Evolutionary conservation across 2,113 vertebrate species (phyloP).

Genomic region (Zapornia atra): DNA sequence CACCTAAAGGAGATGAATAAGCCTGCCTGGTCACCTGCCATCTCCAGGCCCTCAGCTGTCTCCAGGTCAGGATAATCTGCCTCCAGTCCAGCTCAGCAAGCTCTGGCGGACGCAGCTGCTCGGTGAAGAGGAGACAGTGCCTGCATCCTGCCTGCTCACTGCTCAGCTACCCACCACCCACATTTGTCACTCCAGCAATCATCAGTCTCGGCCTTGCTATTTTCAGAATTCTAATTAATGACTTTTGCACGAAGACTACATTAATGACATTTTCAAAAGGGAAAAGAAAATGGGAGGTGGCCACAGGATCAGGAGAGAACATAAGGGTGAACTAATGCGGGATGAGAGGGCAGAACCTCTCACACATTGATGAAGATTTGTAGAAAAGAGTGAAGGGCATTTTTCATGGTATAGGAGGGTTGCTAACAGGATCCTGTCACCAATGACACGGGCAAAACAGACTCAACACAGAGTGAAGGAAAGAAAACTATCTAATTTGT

Average conservation of each 20-base stretch:
- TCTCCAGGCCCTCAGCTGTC: background rate
- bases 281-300: background rate
- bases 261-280: background rate
- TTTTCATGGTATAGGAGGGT: background rate
- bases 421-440: background rate
- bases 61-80: background rate
- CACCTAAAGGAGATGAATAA: background rate
- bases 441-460: no score
- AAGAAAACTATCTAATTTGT: no score
- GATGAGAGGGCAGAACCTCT: background rate
- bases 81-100: background rate
- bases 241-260: background rate
- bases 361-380: background rate
- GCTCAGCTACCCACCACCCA: background rate
- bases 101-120: background rate
- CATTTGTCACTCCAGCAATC: background rate
- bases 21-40: fast-evolving
- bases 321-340: background rate
- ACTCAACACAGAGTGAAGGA: no score
- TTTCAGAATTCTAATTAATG: background rate
- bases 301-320: background rate
- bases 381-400: background rate
- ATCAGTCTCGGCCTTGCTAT: background rate
- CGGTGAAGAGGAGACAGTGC: fast-evolving
- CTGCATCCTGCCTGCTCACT: background rate